A percentile compares a stretch with the other conserved stretches of the same genome.
phyloP scores from a whole-genome alignment of 2,113 vertebrate species.

The Crotophaga sulcirostris region DNA sequence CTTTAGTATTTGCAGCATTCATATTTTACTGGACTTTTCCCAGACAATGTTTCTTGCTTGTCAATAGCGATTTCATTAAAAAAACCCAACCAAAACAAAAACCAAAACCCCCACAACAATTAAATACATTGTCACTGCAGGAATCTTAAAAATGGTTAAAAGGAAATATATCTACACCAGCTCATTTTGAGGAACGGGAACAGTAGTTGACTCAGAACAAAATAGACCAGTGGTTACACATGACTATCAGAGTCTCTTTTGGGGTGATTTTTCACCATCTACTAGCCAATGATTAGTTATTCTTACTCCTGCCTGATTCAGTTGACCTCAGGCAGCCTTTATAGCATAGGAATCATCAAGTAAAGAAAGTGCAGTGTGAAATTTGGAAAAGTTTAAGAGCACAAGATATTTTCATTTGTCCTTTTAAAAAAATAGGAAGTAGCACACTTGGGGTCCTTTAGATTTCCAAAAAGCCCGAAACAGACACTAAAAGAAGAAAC shows the following conservation, averaged over 20 bases:
- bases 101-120: too few relatives aligned
- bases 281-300: not conserved
- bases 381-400: not conserved
- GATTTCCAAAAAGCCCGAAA: not conserved
- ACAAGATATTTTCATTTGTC: not conserved
- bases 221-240: not conserved
- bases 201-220: not conserved
- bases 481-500: not conserved
- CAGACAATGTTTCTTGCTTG: not conserved
- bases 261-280: not conserved
- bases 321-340: not conserved
- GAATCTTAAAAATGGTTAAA: not conserved
- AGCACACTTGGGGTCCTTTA: not conserved
- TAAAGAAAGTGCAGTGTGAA: not conserved
- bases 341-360: not conserved
- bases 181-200: not conserved
- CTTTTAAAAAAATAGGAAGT: not conserved
- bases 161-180: not conserved
- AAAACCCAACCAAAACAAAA: not conserved
- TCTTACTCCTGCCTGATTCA: not conserved
- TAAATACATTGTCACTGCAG: not conserved
- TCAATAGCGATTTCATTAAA: not conserved
- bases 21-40: not conserved
- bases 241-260: not conserved
- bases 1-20: not conserved